These are phyloP conservation scores for Epinotia bilunana DNA, from an alignment of 2,888 invertebrate genomes.

Conservation along the genomic window DNA sequence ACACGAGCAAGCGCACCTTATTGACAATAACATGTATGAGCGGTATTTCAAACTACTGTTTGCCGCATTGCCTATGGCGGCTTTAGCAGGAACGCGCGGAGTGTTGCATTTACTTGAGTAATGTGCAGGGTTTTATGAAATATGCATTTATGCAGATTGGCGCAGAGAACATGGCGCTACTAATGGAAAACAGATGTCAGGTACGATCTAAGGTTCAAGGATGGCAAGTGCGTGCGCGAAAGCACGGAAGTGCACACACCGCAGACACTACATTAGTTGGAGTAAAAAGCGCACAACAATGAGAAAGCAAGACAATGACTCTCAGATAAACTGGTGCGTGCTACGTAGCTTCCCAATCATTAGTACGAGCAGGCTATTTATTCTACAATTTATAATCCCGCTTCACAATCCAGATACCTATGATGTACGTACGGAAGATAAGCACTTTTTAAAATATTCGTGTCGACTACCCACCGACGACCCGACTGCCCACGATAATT, in stretches of 20 bases:
- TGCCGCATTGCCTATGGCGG: conserved; percentile 13
- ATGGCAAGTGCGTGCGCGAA: conserved; percentile 41
- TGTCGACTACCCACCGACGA: background rate
- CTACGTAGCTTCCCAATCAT: conserved; percentile 12
- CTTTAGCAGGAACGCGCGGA: conserved; percentile 29
- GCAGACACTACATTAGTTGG: conserved; percentile 27
- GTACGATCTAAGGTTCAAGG: conserved; percentile 44
- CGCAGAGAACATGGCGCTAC: conserved; percentile 47
- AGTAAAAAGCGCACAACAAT: conserved; percentile 27
- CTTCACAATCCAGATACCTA: background rate
- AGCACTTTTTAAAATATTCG: conserved; percentile 2
- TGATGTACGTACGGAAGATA: background rate
- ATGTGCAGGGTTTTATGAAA: conserved; percentile 47
- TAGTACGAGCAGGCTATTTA: conserved; percentile 3
- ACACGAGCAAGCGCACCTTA: conserved; percentile 25
- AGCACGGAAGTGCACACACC: conserved; percentile 44
- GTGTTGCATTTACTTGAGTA: conserved; percentile 29
- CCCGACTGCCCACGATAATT: conserved; percentile 19
- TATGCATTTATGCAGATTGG: conserved; percentile 54
- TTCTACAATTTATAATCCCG: background rate
- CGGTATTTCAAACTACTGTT: conserved; percentile 30
- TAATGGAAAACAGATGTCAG: conserved; percentile 51
- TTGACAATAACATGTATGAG: conserved; percentile 24
- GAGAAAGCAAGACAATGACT: conserved; percentile 28
- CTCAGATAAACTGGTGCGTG: conserved; percentile 19